phyloP scores from a whole-genome alignment of 2,888 invertebrate species.

The Catocala fraxini region DNA sequence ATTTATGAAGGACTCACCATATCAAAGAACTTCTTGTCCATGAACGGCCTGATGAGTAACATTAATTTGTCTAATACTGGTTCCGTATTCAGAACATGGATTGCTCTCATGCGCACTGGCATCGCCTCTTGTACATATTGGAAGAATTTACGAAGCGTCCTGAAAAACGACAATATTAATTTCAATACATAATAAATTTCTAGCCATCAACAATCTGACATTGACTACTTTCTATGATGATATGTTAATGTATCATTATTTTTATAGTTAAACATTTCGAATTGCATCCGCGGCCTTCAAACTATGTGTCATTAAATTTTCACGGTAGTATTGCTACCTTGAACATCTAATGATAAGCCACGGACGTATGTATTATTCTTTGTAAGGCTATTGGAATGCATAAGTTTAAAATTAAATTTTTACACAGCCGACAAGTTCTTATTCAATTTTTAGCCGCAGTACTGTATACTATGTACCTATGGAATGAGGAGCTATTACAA shows the following conservation, averaged over 20 bases:
- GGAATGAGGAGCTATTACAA: too few species aligned
- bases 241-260: too few species aligned
- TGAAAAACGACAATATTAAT: slow-evolving; percentile 52
- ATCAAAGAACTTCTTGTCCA: slow-evolving; percentile 87
- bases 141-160: slow-evolving; percentile 89
- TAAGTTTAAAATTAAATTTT: too few species aligned
- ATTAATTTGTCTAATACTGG: slow-evolving; percentile 88
- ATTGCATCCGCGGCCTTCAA: neutral
- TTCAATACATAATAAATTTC: neutral
- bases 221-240: too few species aligned
- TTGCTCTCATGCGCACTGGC: slow-evolving; percentile 89
- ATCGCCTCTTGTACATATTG: slow-evolving; percentile 90
- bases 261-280: neutral
- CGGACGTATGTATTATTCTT: neutral
- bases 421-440: too few species aligned
- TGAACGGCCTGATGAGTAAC: slow-evolving; percentile 87
- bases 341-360: neutral
- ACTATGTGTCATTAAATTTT: neutral
- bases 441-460: too few species aligned
- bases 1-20: slow-evolving; percentile 69
- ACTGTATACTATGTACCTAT: too few species aligned
- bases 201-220: too few species aligned
- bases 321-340: neutral
- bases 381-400: too few species aligned
- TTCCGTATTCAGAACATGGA: slow-evolving; percentile 90